Percentiles rank a stretch among this genome's conserved stretches.
phyloP scores from a whole-genome alignment of 2,797 vertebrate genomes.

The Sciurus carolinensis region DNA sequence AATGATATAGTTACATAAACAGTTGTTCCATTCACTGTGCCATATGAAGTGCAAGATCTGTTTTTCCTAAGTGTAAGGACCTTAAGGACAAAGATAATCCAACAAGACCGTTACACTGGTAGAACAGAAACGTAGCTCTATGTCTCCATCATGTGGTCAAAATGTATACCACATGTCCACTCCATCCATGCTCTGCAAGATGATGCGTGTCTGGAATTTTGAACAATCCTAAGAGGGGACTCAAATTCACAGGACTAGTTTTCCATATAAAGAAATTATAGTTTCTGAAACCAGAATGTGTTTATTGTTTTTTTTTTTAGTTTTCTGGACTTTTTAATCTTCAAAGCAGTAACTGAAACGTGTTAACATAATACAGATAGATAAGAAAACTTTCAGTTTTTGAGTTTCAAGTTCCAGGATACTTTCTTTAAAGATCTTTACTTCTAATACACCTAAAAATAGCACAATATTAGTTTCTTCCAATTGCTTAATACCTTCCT shows the following conservation, averaged over 20 bases:
- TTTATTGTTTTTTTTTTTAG: not conserved
- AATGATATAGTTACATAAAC: slow-evolving; percentile 32
- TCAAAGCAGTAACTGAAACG: slow-evolving; percentile 16
- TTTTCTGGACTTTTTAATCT: not conserved
- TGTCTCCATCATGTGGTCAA: slow-evolving; percentile 68
- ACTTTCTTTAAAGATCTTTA: not conserved
- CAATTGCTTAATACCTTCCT: not conserved
- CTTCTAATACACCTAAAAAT: not conserved
- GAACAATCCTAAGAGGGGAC: not conserved
- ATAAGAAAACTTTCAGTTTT: slow-evolving; percentile 9
- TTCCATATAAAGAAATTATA: slow-evolving; percentile 28
- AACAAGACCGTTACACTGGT: rapidly evolving
- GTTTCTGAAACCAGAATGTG: not conserved
- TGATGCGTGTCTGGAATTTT: not conserved
- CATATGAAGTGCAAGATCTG: not conserved
- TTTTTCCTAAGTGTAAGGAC: not conserved
- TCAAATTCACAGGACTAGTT: not conserved
- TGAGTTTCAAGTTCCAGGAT: slow-evolving; percentile 40
- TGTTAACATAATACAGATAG: not conserved
- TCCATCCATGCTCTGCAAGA: rapidly evolving
- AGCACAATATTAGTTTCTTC: slow-evolving; percentile 9
- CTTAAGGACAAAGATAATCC: slow-evolving; percentile 43
- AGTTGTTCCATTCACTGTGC: not conserved
- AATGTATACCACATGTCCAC: not conserved
- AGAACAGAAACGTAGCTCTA: slow-evolving; percentile 61